These are phyloP conservation scores for Drosophila flavopinicola DNA, from an alignment of 2,888 invertebrate genomes.

Conservation along the genomic window DNA sequence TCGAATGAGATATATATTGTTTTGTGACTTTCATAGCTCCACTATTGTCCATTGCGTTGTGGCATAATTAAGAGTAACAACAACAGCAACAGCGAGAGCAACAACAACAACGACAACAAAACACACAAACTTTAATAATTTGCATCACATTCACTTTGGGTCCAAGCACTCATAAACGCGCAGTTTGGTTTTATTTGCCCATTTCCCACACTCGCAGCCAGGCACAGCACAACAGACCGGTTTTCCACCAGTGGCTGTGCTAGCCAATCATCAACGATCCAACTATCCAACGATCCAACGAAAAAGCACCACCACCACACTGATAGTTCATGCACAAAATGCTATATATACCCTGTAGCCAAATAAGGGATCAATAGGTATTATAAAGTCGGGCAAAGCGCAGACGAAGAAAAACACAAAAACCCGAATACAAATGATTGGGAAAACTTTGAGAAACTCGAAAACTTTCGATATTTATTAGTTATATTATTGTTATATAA, in stretches of 20 bases:
- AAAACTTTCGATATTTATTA: no score
- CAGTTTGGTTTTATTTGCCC: constrained; percentile 55
- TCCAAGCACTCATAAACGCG: constrained; percentile 48
- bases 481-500: no score
- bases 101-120: no score
- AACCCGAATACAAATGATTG: no score
- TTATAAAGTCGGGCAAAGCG: not conserved
- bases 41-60: constrained; percentile 20
- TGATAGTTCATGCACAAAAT: constrained; percentile 9
- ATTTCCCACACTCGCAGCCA: constrained; percentile 58
- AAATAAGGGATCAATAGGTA: constrained; percentile 3
- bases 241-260: no score
- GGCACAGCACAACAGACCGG: not conserved
- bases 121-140: constrained; percentile 56
- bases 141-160: constrained; percentile 66
- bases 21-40: not conserved
- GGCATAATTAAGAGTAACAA: constrained; percentile 14
- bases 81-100: no score
- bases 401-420: no score
- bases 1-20: not conserved
- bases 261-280: constrained; percentile 1
- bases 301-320: constrained; percentile 8
- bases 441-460: no score
- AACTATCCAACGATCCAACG: constrained; percentile 1
- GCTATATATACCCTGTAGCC: constrained; percentile 4